Evolutionary conservation across 2,113 vertebrate genomes (phyloP), one percentile per base, ranked within the genome.

Genomic region (Pardalotus punctatus): DNA sequence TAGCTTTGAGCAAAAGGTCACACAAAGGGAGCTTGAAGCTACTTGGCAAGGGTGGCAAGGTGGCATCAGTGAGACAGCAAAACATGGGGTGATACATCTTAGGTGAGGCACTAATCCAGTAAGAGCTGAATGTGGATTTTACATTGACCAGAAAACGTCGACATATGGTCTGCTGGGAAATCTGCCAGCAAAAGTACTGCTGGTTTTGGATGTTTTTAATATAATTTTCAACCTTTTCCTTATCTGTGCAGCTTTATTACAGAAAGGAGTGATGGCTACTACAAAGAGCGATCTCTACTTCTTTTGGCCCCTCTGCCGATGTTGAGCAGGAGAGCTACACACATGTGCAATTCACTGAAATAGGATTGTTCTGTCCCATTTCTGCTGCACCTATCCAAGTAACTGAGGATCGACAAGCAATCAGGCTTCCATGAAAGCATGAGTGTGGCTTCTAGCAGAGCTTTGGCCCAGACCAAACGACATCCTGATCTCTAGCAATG

Each of bases 151-250:
- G 81, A 67, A 88, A 83, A 94, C 88, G 94, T 86, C 4, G 1
- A 78, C 95, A 95, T 95, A 92, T 94, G 93, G 91, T 86, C 64
- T 81, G 43, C 88, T 62, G 76, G 93, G 91, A 95, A 88, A 92
- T 51, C 86, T 1, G 86, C 95, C 96, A 97, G 65, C 25, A 86
- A 47, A 86, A 94, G 35, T 56, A 81, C 64, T 74, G 67, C 67
- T 81, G 47, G 73, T 90, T 95, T 78, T 47, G 2, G 56, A 70
- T 66, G 45, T 29, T 93, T 94, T 92, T 94, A 94, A 96, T 83
- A 84, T 7, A 66, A 81, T 88, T 86, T 62, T 70, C 86, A 92
- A 74, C 47, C 67, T 93, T 92, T 54, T 83, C 60, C 47, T 82
- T 83, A 67, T 70, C 33, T 38, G 12, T 38, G 29, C 21, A 78